A percentile compares a stretch with the other conserved stretches of the same genome.
These are phyloP conservation scores for Achatina immaculata DNA, from an alignment of 1,140 invertebrate species.

Conservation along the genomic window DNA sequence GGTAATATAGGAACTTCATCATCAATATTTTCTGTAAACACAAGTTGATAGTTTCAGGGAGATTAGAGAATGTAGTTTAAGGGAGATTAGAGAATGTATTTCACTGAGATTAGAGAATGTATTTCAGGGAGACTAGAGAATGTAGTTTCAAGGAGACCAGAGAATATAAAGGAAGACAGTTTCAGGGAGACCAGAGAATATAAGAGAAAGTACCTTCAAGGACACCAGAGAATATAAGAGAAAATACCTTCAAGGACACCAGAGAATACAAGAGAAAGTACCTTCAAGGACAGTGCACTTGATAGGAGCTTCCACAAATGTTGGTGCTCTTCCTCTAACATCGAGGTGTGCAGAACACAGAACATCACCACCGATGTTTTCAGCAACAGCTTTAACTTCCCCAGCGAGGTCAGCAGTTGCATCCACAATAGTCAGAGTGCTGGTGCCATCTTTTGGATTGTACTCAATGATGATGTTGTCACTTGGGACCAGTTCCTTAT, in stretches of 20 bases:
- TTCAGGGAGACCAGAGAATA: too few relatives aligned
- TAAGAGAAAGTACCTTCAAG: too few relatives aligned
- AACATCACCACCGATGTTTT: slow-evolving; percentile 66
- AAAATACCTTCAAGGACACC: too few relatives aligned
- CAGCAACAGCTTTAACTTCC: slow-evolving; percentile 63
- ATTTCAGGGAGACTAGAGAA: too few relatives aligned
- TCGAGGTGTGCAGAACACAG: slow-evolving; percentile 60
- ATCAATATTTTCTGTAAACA: too few relatives aligned
- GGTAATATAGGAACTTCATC: too few relatives aligned
- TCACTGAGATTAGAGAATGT: too few relatives aligned
- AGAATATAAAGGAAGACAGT: too few relatives aligned
- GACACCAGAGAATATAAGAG: not conserved
- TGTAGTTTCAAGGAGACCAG: too few relatives aligned
- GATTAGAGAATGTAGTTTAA: too few relatives aligned
- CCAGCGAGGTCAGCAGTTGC: slow-evolving; percentile 60
- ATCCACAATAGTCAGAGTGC: slow-evolving; percentile 59
- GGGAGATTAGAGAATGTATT: too few relatives aligned
- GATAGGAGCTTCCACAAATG: slow-evolving; percentile 63
- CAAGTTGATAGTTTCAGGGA: too few relatives aligned
- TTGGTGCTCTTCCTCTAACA: slow-evolving; percentile 65
- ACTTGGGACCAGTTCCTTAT: slow-evolving; percentile 60
- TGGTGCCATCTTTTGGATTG: slow-evolving; percentile 57
- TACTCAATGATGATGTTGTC: slow-evolving; percentile 61
- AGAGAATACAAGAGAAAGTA: slow-evolving; percentile 24
- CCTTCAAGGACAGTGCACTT: slow-evolving; percentile 70